phyloP scores from a whole-genome alignment of 2,113 vertebrate genomes.

The Peromyscus leucopus region DNA sequence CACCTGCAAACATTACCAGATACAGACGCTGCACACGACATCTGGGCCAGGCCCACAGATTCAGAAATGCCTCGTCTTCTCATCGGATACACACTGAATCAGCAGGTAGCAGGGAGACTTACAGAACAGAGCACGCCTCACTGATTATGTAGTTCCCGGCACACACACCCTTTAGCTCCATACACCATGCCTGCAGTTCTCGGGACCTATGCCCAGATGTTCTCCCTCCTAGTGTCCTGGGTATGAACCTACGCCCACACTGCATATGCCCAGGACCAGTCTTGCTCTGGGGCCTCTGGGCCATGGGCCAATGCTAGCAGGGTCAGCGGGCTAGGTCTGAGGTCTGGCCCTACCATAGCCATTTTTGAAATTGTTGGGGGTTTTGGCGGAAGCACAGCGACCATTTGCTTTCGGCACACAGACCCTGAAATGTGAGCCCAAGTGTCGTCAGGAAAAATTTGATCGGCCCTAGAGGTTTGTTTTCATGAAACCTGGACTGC shows the following conservation, averaged over 20 bases:
- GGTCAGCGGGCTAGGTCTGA: constrained; percentile 60
- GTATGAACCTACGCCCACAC: background rate
- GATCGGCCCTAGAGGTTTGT: constrained; percentile 36
- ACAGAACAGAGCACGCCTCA: accelerated
- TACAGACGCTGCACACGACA: background rate
- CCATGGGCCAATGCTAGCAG: background rate
- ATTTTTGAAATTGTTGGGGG: constrained; percentile 75
- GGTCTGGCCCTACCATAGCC: constrained; percentile 58
- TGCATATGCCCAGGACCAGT: background rate
- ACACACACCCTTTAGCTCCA: background rate
- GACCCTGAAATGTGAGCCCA: constrained; percentile 49
- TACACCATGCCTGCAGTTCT: background rate
- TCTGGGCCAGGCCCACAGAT: background rate
- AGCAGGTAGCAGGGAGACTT: accelerated
- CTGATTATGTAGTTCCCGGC: accelerated
- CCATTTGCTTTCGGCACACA: background rate
- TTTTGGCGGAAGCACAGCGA: constrained; percentile 70
- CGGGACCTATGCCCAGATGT: background rate
- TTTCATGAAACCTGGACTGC: constrained; percentile 12
- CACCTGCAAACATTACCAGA: background rate
- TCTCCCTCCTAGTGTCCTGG: background rate
- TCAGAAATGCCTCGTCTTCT: accelerated
- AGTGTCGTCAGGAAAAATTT: background rate
- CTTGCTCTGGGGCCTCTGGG: background rate
- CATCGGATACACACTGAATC: accelerated